A percentile compares a stretch with the other conserved stretches of the same genome.
Conservation (phyloP, 2,888 invertebrate genomes). For the Eristalis pertinax region DNA sequence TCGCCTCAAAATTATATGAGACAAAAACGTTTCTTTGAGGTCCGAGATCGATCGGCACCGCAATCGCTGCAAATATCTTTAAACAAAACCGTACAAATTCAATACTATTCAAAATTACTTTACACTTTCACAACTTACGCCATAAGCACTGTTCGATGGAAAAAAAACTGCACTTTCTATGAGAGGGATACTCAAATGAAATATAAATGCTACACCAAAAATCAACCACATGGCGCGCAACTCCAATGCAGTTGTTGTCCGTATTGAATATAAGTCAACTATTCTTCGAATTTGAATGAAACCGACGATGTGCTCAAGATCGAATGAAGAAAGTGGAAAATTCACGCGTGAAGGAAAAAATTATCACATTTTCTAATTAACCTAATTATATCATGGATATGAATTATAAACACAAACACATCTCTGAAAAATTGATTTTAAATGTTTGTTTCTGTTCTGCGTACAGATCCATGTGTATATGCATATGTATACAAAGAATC, state of each 20-base stretch:
- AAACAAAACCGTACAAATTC: slow-evolving; percentile 71
- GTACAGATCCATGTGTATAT: not conserved
- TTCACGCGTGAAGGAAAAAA: slow-evolving; percentile 24
- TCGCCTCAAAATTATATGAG: slow-evolving; percentile 89
- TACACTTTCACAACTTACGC: slow-evolving; percentile 75
- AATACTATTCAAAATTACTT: not conserved
- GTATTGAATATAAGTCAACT: not conserved
- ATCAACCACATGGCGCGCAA: not conserved
- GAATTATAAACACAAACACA: slow-evolving; percentile 43
- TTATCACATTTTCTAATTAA: not conserved
- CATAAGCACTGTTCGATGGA: slow-evolving; percentile 78
- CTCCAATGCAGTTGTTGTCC: not conserved
- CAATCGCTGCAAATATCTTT: slow-evolving; percentile 88
- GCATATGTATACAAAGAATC: too few relatives aligned
- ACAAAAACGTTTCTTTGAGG: slow-evolving; percentile 87
- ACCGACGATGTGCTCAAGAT: not conserved
- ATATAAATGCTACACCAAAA: not conserved
- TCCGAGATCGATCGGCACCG: slow-evolving; percentile 86
- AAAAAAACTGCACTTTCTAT: slow-evolving; percentile 74
- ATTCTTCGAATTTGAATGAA: slow-evolving; percentile 7
- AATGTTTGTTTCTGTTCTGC: not conserved
- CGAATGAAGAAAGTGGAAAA: not conserved
- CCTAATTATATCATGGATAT: slow-evolving; percentile 34
- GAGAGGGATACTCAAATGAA: not conserved
- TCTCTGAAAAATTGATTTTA: not conserved